These are phyloP conservation scores for Uromys caudimaculatus DNA, from an alignment of 2,797 vertebrate genomes.

Conservation along the genomic window DNA sequence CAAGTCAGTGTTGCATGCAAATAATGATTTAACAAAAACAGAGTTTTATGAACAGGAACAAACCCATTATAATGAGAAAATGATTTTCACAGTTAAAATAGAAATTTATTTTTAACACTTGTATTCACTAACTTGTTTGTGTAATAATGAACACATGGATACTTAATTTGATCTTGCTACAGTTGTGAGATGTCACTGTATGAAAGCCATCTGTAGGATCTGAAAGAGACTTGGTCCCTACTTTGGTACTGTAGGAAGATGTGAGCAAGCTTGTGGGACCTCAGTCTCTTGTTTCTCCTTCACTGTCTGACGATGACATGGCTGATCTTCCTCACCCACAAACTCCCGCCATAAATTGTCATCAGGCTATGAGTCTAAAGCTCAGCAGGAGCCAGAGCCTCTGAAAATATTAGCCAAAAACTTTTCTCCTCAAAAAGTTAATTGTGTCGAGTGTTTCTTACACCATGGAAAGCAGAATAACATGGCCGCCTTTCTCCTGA, in stretches of 20 bases:
- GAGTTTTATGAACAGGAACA: constrained; percentile 64
- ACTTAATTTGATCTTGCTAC: background rate
- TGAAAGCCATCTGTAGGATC: background rate
- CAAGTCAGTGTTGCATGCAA: constrained; percentile 50
- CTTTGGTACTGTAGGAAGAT: background rate
- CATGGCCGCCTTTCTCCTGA: background rate
- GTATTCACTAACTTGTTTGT: background rate
- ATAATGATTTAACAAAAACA: constrained; percentile 59
- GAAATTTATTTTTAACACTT: constrained; percentile 14
- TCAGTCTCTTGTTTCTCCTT: background rate
- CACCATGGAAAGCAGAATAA: background rate
- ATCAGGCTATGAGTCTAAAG: background rate
- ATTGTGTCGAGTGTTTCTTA: background rate
- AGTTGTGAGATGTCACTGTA: background rate
- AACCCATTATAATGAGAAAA: constrained; percentile 42
- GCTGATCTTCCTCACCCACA: background rate
- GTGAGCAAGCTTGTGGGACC: no score
- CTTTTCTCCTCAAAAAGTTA: background rate
- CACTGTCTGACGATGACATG: background rate
- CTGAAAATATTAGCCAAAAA: background rate
- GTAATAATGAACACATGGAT: background rate
- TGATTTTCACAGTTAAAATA: constrained; percentile 14
- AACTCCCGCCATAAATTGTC: no score
- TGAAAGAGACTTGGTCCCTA: background rate
- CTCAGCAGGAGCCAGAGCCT: background rate